phyloP scores from a whole-genome alignment of 1,140 invertebrate genomes.

The Drosophila malerkotliana region DNA sequence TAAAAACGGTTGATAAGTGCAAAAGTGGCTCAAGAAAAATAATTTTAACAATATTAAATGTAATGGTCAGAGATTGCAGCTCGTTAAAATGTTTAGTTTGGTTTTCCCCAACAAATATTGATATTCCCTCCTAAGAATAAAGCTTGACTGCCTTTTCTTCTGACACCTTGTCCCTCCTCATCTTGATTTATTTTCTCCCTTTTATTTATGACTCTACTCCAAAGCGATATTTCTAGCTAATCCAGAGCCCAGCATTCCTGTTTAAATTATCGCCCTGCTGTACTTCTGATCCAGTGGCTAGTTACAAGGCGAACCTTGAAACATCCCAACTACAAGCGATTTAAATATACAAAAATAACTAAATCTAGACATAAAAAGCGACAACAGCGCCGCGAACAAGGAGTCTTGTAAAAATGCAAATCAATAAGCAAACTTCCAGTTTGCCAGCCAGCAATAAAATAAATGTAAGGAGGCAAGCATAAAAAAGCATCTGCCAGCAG shows the following conservation, averaged over 20 bases:
- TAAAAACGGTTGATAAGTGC: conserved; percentile 9
- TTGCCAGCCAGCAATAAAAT: conserved; percentile 74
- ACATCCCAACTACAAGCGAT: conserved; percentile 53
- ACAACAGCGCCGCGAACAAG: conserved; percentile 54
- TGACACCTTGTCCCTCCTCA: conserved; percentile 25
- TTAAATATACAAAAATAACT: conserved; percentile 81
- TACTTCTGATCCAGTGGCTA: conserved; percentile 44
- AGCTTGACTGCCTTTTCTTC: background rate
- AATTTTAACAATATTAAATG: background rate
- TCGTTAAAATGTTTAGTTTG: background rate
- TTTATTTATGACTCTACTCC: conserved; percentile 43
- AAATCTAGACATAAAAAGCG: conserved; percentile 58
- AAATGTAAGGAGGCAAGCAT: conserved; percentile 61
- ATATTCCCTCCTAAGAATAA: background rate
- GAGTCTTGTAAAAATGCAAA: conserved; percentile 79
- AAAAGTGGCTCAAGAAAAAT: conserved; percentile 20
- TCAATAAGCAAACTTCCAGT: conserved; percentile 74
- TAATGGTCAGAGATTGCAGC: background rate
- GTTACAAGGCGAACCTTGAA: conserved; percentile 29
- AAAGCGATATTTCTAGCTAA: conserved; percentile 41
- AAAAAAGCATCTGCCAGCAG: conserved; percentile 29
- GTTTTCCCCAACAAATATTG: background rate
- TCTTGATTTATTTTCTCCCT: conserved; percentile 46
- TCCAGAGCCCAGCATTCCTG: conserved; percentile 37
- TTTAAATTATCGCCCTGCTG: conserved; percentile 39